These are phyloP conservation scores for Ferdinandea cuprea DNA, from an alignment of 2,888 invertebrate genomes.

Conservation along the genomic window DNA sequence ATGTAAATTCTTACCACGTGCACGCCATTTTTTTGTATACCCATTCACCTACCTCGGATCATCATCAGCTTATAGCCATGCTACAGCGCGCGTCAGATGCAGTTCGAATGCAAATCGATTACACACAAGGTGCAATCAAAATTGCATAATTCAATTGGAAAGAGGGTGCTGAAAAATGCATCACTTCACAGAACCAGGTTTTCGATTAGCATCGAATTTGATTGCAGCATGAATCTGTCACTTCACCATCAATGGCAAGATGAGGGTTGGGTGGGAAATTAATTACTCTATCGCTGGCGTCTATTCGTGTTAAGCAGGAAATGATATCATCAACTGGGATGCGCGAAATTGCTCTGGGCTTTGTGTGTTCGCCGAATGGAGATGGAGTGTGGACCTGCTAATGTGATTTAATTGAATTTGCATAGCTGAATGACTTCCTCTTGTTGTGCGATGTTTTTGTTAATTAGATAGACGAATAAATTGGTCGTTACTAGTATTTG, in stretches of 20 bases:
- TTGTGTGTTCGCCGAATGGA: slow-evolving; percentile 53
- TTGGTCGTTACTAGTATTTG: no score
- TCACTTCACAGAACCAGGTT: slow-evolving; percentile 53
- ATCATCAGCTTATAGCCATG: slow-evolving; percentile 11
- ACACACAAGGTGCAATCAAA: slow-evolving; percentile 60
- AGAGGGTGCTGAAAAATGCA: slow-evolving; percentile 65
- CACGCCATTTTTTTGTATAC: slow-evolving; percentile 26
- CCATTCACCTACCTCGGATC: slow-evolving; percentile 21
- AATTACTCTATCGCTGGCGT: slow-evolving; percentile 65
- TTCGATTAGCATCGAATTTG: slow-evolving; percentile 66
- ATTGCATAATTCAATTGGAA: slow-evolving; percentile 69
- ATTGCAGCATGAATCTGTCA: slow-evolving; percentile 60
- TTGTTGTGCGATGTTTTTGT: slow-evolving; percentile 41
- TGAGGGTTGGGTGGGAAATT: slow-evolving; percentile 58
- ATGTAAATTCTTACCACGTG: slow-evolving; percentile 58
- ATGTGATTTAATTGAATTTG: slow-evolving; percentile 53
- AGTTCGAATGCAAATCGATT: slow-evolving; percentile 62
- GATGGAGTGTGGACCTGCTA: slow-evolving; percentile 6
- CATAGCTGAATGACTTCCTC: slow-evolving; percentile 53
- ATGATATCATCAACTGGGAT: slow-evolving; percentile 70
- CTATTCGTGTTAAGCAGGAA: slow-evolving; percentile 62
- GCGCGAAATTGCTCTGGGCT: slow-evolving; percentile 49
- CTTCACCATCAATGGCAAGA: slow-evolving; percentile 1
- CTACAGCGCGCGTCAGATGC: slow-evolving; percentile 30
- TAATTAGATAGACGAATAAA: no score